These are phyloP conservation scores for Thamnophis elegans DNA, from an alignment of 2,797 vertebrate species.

Conservation along the genomic window DNA sequence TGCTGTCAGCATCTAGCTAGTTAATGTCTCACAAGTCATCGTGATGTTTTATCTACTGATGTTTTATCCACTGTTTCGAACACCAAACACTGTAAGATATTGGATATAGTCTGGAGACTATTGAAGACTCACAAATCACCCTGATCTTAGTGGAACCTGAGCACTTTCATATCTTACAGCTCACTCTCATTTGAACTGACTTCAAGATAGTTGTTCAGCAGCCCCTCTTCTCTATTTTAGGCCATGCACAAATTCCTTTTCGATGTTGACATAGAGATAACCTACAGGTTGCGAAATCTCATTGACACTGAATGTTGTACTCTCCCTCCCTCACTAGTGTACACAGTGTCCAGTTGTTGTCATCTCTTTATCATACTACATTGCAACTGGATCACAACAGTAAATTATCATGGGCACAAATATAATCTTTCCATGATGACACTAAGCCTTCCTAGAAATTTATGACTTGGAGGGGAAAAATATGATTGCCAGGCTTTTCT, in stretches of 20 bases:
- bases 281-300: background rate
- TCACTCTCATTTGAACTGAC: background rate
- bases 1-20: background rate
- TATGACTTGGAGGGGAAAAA: background rate
- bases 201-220: background rate
- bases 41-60: background rate
- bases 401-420: fast-evolving
- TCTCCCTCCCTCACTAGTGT: background rate
- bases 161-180: background rate
- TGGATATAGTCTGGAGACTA: too few species aligned
- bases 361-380: background rate
- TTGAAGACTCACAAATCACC: background rate
- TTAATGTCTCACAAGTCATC: background rate
- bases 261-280: background rate
- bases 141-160: background rate
- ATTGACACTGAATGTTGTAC: slow-evolving; percentile 16
- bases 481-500: background rate
- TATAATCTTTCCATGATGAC: fast-evolving
- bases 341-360: background rate
- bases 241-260: slow-evolving; percentile 19
- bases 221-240: slow-evolving; percentile 8
- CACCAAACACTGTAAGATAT: background rate
- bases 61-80: background rate
- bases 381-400: background rate
- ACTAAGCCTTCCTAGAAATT: background rate